A percentile compares a stretch with the other conserved stretches of the same genome.
phyloP scores from a whole-genome alignment of 2,888 invertebrate species.

The Melinaea marsaeus region DNA sequence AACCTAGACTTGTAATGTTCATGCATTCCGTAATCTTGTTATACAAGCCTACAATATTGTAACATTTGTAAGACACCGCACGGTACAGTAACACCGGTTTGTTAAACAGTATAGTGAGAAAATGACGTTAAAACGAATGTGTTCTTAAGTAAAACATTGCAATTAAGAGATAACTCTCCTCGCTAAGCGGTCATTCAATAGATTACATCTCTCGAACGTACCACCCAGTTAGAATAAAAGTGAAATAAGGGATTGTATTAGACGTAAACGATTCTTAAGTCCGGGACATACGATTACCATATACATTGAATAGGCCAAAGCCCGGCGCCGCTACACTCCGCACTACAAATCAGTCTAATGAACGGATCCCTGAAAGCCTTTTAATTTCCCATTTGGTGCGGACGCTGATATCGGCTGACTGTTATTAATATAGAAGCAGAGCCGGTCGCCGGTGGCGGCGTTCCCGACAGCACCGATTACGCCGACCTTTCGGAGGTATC shows the following conservation, averaged over 20 bases:
- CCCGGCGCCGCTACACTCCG: slow-evolving; percentile 60
- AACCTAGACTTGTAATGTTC: slow-evolving; percentile 19
- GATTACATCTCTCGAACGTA: slow-evolving; percentile 19
- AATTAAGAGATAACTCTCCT: slow-evolving; percentile 14
- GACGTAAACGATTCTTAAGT: slow-evolving; percentile 58
- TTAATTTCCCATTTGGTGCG: slow-evolving; percentile 75
- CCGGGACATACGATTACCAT: slow-evolving; percentile 61
- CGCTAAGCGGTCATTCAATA: slow-evolving; percentile 10
- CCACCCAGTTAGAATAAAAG: slow-evolving; percentile 35
- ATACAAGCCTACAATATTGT: slow-evolving; percentile 32
- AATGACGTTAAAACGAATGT: slow-evolving; percentile 19
- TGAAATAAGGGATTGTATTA: slow-evolving; percentile 43
- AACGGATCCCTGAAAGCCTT: slow-evolving; percentile 73
- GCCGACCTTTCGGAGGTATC: slow-evolving; percentile 54
- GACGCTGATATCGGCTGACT: slow-evolving; percentile 69
- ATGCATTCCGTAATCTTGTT: slow-evolving; percentile 32
- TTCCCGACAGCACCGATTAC: slow-evolving; percentile 66
- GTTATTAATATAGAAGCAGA: slow-evolving; percentile 68
- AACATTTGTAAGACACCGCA: slow-evolving; percentile 29
- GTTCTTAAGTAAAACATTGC: slow-evolving; percentile 18
- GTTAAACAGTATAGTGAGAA: slow-evolving; percentile 20
- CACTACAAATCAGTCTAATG: slow-evolving; percentile 73
- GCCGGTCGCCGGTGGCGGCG: slow-evolving; percentile 60
- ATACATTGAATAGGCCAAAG: slow-evolving; percentile 67
- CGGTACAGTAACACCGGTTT: slow-evolving; percentile 25